Evolutionary conservation across 2,113 vertebrate species (phyloP).

Genomic region (Aegithalos caudatus): DNA sequence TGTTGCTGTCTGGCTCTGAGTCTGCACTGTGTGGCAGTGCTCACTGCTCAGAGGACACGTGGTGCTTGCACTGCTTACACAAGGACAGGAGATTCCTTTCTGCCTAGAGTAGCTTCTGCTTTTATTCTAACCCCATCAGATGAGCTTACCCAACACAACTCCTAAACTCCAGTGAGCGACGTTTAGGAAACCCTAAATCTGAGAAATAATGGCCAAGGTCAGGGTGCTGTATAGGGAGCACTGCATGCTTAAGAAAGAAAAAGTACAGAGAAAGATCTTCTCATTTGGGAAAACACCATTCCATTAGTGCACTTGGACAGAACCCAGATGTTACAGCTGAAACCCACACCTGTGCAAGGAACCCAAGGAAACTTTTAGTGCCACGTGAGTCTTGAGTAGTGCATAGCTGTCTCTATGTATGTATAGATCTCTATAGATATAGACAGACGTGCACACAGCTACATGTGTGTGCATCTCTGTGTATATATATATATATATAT

Average conservation of each 20-base stretch:
- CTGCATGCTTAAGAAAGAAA: neutral
- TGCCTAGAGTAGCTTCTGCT: neutral
- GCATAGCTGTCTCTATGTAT: accelerated
- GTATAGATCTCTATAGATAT: neutral
- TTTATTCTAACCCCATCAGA: neutral
- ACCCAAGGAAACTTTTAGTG: neutral
- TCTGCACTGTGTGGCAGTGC: constrained; percentile 57
- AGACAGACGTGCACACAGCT: neutral
- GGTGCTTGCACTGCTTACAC: constrained; percentile 61
- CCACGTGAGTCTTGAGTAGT: neutral
- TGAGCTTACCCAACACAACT: neutral
- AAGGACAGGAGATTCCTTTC: constrained; percentile 19
- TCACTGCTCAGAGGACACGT: constrained; percentile 55
- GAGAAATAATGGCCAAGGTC: neutral
- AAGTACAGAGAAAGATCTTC: neutral
- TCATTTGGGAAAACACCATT: neutral
- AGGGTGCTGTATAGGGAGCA: neutral
- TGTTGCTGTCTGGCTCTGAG: constrained; percentile 59
- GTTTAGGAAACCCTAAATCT: neutral
- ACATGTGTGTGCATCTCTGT: neutral
- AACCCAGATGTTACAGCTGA: neutral
- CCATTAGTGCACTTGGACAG: neutral
- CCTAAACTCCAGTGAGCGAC: neutral
- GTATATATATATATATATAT: too few species aligned
- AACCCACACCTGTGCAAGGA: neutral